phyloP scores from a whole-genome alignment of 64 coral and sea anemone genomes.

The Cladopsammia gracilis region DNA sequence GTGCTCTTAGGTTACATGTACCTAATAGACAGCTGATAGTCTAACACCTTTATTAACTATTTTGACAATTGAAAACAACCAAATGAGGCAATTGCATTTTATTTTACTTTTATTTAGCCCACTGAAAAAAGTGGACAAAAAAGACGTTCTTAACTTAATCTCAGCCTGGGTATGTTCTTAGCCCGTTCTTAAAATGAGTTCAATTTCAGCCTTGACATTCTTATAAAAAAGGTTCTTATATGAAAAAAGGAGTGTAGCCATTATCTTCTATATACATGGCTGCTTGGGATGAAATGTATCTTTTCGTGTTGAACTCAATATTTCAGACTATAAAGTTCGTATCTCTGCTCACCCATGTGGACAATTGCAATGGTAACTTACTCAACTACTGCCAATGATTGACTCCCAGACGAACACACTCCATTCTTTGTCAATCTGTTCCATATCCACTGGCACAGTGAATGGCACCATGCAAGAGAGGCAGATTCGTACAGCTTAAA shows the following conservation, averaged over 20 bases:
- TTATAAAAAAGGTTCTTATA: too few species aligned
- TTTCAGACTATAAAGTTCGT: neutral
- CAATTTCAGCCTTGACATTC: too few species aligned
- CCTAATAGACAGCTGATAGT: too few species aligned
- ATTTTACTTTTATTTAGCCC: too few species aligned
- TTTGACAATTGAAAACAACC: too few species aligned
- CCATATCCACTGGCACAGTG: slow-evolving; percentile 15
- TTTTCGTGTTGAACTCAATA: neutral
- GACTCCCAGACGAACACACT: neutral
- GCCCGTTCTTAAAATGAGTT: too few species aligned
- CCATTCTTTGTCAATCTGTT: neutral
- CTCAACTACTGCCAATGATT: slow-evolving; percentile 3
- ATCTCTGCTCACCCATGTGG: neutral
- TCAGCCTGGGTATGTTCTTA: too few species aligned
- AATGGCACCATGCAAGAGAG: neutral
- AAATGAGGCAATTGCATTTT: too few species aligned
- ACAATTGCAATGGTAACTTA: neutral
- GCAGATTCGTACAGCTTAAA: neutral
- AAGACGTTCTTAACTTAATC: too few species aligned
- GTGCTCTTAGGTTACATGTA: too few species aligned
- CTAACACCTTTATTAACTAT: too few species aligned
- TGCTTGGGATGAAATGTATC: slow-evolving; percentile 2
- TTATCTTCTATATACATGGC: slow-evolving; percentile 3
- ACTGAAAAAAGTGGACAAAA: too few species aligned
- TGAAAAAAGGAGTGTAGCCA: neutral